Evolutionary conservation across 1,140 invertebrate genomes (phyloP), one percentile per base, ranked within the genome.

Genomic region (Magallana gigas): DNA sequence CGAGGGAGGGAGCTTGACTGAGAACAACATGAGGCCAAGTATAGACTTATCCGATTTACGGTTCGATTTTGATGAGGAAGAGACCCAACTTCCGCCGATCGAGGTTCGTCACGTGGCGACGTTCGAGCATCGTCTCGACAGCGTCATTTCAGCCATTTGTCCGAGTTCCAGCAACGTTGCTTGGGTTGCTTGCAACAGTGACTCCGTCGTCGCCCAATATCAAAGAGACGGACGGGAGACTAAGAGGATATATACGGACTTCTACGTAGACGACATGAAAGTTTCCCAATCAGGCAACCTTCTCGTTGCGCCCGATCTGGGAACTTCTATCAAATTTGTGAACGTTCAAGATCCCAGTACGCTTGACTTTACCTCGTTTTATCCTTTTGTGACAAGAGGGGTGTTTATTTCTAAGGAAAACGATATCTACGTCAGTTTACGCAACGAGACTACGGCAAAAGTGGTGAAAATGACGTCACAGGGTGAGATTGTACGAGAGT

Each of bases 241-340:
- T 1, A 83, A 83, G 16, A 36, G 81, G 36, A 84, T 84, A 58
- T 29, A n/a, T 56, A 58, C 11, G n/a, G 29, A 23, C 14, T 84
- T 84, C 56, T 36, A 62, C 36, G 59, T 84, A 16, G 58, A 62
- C 8, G 83, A 84, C 16, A 84, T 84, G 83, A 64, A 60, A 62
- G 14, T 64, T 12, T 64, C 83, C 5, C 9, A 36, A n/a, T 58
- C 18, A 5, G 60, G 60, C 14, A 29, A 84, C 36, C 48, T 84
- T 8, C 60, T 84, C 7, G 60, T 84, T 4, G 36, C 83, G 14
- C n/a, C 58, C 2, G 58, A 29, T 29, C 5, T 36, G 8, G 60
- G 57, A 0, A 18, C 59, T 62, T 16, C 8, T 29, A 64, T 84
- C 0, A 84, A 62, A n/a, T 64, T 60, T 6, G 9, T 84, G 16